Percentiles rank a stretch among this genome's conserved stretches.
Evolutionary conservation across 2,113 vertebrate species (phyloP).

Genomic region (Alces alces): DNA sequence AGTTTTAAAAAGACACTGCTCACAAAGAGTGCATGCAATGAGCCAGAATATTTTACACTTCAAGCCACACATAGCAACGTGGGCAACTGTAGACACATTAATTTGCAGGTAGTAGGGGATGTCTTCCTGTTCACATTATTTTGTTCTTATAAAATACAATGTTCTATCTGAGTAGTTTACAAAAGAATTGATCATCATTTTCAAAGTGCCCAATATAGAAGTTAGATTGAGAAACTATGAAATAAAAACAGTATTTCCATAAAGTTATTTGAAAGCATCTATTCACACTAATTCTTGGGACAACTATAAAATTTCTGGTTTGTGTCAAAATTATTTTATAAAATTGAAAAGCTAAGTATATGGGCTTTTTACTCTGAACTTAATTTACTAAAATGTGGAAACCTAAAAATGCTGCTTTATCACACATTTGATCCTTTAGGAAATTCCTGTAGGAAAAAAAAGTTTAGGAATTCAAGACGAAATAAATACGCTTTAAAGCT

Average conservation of each 20-base stretch:
- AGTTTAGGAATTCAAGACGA: background rate
- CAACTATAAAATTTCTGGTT: background rate
- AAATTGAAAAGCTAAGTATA: conserved; percentile 13
- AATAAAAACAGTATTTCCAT: background rate
- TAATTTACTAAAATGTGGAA: background rate
- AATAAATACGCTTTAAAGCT: conserved; percentile 12
- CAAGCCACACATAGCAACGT: background rate
- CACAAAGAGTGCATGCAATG: background rate
- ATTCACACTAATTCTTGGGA: background rate
- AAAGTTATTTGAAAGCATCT: conserved; percentile 11
- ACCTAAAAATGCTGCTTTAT: conserved; percentile 5
- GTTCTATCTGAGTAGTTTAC: background rate
- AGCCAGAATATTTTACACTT: background rate
- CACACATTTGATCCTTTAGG: background rate
- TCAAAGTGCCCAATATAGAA: background rate
- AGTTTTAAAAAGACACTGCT: conserved; percentile 1
- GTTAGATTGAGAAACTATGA: background rate
- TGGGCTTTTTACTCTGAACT: background rate
- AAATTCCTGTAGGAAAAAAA: background rate
- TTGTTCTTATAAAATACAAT: conserved; percentile 7
- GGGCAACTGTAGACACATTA: background rate
- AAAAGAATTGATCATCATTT: conserved; percentile 14
- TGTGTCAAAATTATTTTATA: background rate
- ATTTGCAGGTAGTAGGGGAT: background rate
- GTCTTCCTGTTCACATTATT: background rate